phyloP scores from a whole-genome alignment of 1,140 invertebrate genomes.

The Saccostrea echinata region DNA sequence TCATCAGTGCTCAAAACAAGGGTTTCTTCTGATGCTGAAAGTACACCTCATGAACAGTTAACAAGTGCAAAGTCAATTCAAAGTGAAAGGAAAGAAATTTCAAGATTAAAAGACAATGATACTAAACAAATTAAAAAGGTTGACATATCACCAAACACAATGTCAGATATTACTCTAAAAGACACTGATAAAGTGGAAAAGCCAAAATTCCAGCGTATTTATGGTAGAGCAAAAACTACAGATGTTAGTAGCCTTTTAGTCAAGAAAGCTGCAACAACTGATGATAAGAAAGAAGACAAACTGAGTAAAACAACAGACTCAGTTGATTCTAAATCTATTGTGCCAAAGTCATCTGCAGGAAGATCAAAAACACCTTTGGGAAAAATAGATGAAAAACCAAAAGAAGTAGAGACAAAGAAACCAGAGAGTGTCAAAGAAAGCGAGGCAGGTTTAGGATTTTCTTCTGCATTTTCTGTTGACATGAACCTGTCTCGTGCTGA shows the following conservation, averaged over 20 bases:
- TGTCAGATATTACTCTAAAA: not conserved
- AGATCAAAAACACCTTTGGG: not conserved
- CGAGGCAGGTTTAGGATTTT: not conserved
- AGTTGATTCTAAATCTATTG: not conserved
- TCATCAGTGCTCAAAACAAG: slow-evolving; percentile 7
- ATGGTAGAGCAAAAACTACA: slow-evolving; percentile 23
- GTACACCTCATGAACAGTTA: not conserved
- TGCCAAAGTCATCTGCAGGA: not conserved
- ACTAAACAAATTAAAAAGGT: not conserved
- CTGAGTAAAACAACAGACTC: slow-evolving; percentile 7
- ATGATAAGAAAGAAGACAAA: not conserved
- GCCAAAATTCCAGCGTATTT: not conserved
- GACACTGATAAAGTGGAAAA: not conserved
- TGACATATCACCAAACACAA: not conserved
- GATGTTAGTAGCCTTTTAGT: not conserved
- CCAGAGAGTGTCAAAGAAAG: not conserved
- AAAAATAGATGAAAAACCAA: not conserved
- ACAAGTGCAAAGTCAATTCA: not conserved
- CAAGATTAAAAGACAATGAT: not conserved
- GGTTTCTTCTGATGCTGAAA: not conserved
- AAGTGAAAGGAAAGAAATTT: not conserved
- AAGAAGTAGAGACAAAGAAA: not conserved
- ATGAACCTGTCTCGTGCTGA: slow-evolving; percentile 56
- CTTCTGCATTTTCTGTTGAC: slow-evolving; percentile 49
- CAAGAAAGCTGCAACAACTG: not conserved